These are phyloP conservation scores for Ectropis grisescens DNA, from an alignment of 1,140 invertebrate species.

Conservation along the genomic window DNA sequence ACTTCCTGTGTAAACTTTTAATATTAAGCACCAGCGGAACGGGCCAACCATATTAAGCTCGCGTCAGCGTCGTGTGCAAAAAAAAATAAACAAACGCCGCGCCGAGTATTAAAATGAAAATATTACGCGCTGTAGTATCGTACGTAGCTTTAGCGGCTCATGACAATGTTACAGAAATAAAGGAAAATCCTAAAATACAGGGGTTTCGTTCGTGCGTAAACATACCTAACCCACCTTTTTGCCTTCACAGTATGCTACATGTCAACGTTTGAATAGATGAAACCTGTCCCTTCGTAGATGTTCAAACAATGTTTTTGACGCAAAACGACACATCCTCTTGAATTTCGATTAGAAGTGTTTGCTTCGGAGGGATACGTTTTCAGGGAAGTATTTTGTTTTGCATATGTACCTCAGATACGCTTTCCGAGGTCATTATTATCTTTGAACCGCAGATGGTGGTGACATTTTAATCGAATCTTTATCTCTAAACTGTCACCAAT, in stretches of 20 bases:
- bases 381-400: conserved; percentile 2
- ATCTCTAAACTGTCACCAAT: too few species aligned
- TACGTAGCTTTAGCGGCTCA: conserved; percentile 6
- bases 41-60: conserved; percentile 39
- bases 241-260: background rate
- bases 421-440: too few species aligned
- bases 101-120: background rate
- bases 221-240: background rate
- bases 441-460: too few species aligned
- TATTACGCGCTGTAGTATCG: background rate
- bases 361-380: background rate
- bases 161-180: conserved; percentile 7
- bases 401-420: too few species aligned
- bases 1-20: conserved; percentile 37
- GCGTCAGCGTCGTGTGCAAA: conserved; percentile 26
- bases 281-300: background rate
- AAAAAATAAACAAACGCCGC: background rate
- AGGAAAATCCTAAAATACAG: conserved; percentile 1
- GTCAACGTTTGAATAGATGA: too few species aligned
- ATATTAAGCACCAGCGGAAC: conserved; percentile 33
- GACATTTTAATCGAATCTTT: too few species aligned
- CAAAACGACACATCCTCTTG: background rate
- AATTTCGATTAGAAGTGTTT: background rate
- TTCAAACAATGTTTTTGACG: background rate
- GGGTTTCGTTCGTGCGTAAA: conserved; percentile 6